Conservation (phyloP, 2,888 invertebrate species). For the Microctonus hyperodae region DNA sequence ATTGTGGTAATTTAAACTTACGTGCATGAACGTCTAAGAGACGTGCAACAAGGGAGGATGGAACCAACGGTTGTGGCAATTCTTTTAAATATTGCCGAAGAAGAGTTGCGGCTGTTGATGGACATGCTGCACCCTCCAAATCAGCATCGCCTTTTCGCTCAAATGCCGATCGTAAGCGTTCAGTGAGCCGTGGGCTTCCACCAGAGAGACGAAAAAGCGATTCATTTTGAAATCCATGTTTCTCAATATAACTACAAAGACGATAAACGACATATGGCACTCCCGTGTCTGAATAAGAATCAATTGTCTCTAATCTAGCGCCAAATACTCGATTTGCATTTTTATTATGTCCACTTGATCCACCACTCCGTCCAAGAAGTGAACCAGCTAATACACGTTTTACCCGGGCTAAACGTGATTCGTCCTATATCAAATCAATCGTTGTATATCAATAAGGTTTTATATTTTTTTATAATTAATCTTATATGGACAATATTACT, state of each 20-base stretch:
- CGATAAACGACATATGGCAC: constrained; percentile 62
- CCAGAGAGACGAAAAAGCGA: constrained; percentile 66
- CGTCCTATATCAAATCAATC: constrained; percentile 47
- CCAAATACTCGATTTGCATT: constrained; percentile 55
- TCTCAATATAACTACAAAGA: constrained; percentile 63
- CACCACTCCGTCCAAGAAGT: constrained; percentile 51
- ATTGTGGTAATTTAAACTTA: constrained; percentile 42
- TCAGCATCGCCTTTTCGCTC: constrained; percentile 67
- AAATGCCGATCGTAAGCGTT: constrained; percentile 65
- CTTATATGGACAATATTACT: constrained; percentile 38
- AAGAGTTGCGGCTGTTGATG: constrained; percentile 67
- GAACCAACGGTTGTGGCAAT: constrained; percentile 65
- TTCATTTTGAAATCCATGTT: constrained; percentile 59
- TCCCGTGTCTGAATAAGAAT: constrained; percentile 58
- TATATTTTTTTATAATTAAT: background rate
- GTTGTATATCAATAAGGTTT: background rate
- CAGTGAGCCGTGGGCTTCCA: constrained; percentile 66
- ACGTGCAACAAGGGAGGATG: constrained; percentile 61
- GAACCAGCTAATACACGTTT: constrained; percentile 59
- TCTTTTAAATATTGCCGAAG: constrained; percentile 68
- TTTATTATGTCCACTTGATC: constrained; percentile 23
- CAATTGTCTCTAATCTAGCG: constrained; percentile 55
- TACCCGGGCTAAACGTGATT: constrained; percentile 59
- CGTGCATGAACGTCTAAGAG: constrained; percentile 55
- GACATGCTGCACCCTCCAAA: constrained; percentile 64